These are phyloP conservation scores for Sanderia malayensis DNA, from an alignment of 30 jellyfish, hydroid and myxozoan genomes.

Conservation along the genomic window DNA sequence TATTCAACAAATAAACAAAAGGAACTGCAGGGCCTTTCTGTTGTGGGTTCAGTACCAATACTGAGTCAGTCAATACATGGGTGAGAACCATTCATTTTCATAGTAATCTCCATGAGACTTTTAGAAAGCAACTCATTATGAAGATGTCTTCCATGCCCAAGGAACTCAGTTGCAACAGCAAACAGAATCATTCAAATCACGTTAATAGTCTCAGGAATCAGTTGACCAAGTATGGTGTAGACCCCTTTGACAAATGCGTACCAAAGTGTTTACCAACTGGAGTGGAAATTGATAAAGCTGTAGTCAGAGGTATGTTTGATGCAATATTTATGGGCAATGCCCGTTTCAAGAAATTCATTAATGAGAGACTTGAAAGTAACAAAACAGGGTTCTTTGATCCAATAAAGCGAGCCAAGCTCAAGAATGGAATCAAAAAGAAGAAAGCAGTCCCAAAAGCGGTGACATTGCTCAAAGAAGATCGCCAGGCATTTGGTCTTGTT, in stretches of 20 bases:
- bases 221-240: conserved; percentile 28
- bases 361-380: conserved; percentile 4
- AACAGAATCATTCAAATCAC: conserved; percentile 14
- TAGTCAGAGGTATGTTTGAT: conserved; percentile 26
- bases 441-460: conserved; percentile 17
- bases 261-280: conserved; percentile 24
- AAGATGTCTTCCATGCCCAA: conserved; percentile 24
- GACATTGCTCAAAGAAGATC: conserved; percentile 29
- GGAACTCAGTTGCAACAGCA: conserved; percentile 17
- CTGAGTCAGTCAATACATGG: conserved; percentile 41
- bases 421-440: conserved; percentile 13
- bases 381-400: conserved; percentile 5
- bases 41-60: conserved; percentile 33
- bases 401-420: conserved; percentile 15
- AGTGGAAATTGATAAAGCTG: conserved; percentile 5
- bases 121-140: conserved; percentile 26
- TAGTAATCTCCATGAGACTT: neutral
- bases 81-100: conserved; percentile 31
- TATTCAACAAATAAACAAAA: conserved; percentile 45
- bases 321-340: conserved; percentile 7
- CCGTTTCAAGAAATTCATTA: conserved; percentile 6
- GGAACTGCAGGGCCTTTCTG: conserved; percentile 59
- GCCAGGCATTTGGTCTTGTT: conserved; percentile 31
- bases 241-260: conserved; percentile 18
- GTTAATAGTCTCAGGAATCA: conserved; percentile 18